Base-by-base conservation (phyloP, 2,797 vertebrate species). In the Centroberyx gerrardi region DNA sequence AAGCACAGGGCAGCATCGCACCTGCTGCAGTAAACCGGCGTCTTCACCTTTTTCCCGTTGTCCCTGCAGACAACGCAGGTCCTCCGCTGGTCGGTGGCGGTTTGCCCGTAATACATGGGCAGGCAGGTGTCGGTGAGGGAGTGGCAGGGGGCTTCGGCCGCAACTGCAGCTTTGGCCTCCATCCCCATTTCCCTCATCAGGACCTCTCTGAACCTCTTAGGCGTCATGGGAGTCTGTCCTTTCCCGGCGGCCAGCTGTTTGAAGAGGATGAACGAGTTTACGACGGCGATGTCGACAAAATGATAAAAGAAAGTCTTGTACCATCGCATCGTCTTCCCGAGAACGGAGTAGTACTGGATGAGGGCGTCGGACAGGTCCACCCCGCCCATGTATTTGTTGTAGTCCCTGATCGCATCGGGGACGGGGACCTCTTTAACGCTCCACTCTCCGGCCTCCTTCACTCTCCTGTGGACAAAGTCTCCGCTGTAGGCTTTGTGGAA, bases 241-340 rank as follows among this genome's bases (percentile, higher is more conserved):
- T 54, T 12, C 8, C 22, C 8, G 8, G 12, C 28, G 18, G 27
- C 18, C 52, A 54, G 1, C 3, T 14, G 52, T 17, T 54, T 54
- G 8, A 10, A 28, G 15, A 81, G 70, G 42, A 68, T 55, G 40
- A 36, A 80, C 38, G 69, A 36, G 28, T 74, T 84, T 9, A 40
- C 62, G n/a, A 76, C 60, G 2, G 70, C 61, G 4, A 78, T 69
- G 18, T 85, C 78, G 10, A 81, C 46, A 22, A 22, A 22, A 22
- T 22, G 22, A 22, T 22, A 22, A 22, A 22, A 22, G 22, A 22
- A 22, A 22, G 46, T 78, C 64, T 62, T 80, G 67, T 87, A 84
- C 79, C 79, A 82, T 52, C 65, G 61, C 12, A 28, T 74, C 44
- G 66, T 82, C 51, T 80, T 82, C n/a, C 76, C 56, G 6, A 10